Conservation (phyloP, 2,113 vertebrate species). For the Alosa alosa region DNA sequence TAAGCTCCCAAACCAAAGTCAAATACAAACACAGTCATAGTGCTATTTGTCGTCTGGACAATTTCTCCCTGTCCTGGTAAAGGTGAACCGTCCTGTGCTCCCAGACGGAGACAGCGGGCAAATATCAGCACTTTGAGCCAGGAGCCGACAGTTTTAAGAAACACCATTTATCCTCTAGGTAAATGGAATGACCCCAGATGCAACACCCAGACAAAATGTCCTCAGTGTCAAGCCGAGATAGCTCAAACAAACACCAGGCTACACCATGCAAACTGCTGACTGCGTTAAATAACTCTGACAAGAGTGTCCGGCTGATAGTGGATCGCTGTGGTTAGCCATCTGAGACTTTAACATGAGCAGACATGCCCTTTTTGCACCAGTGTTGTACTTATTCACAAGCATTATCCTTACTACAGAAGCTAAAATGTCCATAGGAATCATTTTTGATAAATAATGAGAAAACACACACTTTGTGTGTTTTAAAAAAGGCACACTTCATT, state of each 20-base stretch:
- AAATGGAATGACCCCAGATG: constrained; percentile 5
- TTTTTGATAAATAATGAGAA: not conserved
- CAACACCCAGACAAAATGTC: not conserved
- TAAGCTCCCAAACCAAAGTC: constrained; percentile 15
- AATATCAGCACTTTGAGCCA: constrained; percentile 19
- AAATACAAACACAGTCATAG: constrained; percentile 17
- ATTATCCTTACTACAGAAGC: not conserved
- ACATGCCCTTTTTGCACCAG: not conserved
- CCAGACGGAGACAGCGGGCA: constrained; percentile 32
- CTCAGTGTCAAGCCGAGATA: not conserved
- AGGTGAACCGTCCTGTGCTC: constrained; percentile 25
- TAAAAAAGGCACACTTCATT: not conserved
- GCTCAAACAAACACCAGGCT: constrained; percentile 16
- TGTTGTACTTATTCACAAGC: not conserved
- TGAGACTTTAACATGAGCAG: not conserved
- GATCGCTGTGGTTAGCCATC: not conserved
- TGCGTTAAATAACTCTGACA: not conserved
- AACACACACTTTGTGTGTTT: too few relatives aligned
- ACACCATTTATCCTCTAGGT: constrained; percentile 15
- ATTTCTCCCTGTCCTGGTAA: constrained; percentile 22
- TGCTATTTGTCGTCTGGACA: constrained; percentile 25
- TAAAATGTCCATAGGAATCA: not conserved
- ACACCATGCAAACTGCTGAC: constrained; percentile 14
- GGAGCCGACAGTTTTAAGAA: constrained; percentile 7
- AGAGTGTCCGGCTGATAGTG: not conserved